Evolutionary conservation across 2,797 vertebrate genomes (phyloP), one percentile per base, ranked within the genome.

Genomic region (Pteronotus mesoamericanus): DNA sequence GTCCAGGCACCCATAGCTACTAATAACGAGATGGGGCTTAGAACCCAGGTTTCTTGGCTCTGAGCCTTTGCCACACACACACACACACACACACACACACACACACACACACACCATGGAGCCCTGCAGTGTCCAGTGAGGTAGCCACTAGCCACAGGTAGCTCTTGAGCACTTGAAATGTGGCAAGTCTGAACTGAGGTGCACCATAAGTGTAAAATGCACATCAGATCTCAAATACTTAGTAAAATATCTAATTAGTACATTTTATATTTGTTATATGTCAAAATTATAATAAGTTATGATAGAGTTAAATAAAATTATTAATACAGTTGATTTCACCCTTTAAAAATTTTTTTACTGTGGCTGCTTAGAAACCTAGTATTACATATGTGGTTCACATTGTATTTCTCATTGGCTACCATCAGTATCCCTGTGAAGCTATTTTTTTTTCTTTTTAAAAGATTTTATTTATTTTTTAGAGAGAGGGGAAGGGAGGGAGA

Each of bases 291-390:
- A 84, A 15, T 53, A 51, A 78, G 5, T 16, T 83, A 44, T 69
- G 77, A 32, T 55, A 51, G 46, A 48, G 37, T 61, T 72, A 71
- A 75, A 80, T 29, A 64, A 74, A 86, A 11, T 3, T 22, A 59
- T 32, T 51, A 51, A 44, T 80, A 79, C 84, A 87, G 46, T 79
- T 59, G 83, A 94, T 78, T 55, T 44, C 7, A 59, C n/a, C 59
- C 55, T 5, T 12, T 80, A 6, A 44, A 18, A 68, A 9, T 32
- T 22, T 68, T 93, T 68, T 6, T 5, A 57, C 53, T 5, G 32
- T 11, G 26, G 26, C 69, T 72, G 16, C 51, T 46, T 3, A 44
- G 69, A 18, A 44, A 26, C 22, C 37, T 80, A 48, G 9, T 24
- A 12, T 22, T 0, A 22, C 10, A 15, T 5, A 0, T 11, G 39